Conservation (phyloP, 1,140 invertebrate genomes). For the Paracyclopina nana region DNA sequence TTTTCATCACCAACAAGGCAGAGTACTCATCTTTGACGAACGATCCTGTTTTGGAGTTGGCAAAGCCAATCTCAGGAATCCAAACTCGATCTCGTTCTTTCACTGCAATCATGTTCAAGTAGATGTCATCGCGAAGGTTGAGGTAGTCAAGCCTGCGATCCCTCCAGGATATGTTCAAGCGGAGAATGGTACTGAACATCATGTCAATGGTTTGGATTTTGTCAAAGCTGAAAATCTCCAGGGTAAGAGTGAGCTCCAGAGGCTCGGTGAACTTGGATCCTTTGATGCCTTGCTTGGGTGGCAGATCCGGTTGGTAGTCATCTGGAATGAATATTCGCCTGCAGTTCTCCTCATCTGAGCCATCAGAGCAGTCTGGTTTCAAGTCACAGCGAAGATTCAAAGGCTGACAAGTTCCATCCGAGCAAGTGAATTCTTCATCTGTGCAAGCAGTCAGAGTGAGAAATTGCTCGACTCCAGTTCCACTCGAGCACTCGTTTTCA, state of each 20-base stretch:
- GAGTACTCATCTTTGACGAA: too few relatives aligned
- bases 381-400: slow-evolving; percentile 16
- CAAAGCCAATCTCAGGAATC: not conserved
- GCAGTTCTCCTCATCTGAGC: slow-evolving; percentile 19
- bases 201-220: slow-evolving; percentile 6
- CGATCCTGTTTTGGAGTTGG: slow-evolving; percentile 5
- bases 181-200: slow-evolving; percentile 8
- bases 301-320: too few relatives aligned
- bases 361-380: slow-evolving; percentile 15
- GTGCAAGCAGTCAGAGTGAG: slow-evolving; percentile 8
- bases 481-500: not conserved
- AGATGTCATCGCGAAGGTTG: not conserved
- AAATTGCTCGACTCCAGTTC: too few relatives aligned
- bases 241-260: not conserved
- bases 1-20: too few relatives aligned
- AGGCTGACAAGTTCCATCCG: slow-evolving; percentile 17
- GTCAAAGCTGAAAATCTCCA: slow-evolving; percentile 6
- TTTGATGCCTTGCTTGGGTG: too few relatives aligned
- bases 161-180: slow-evolving; percentile 3
- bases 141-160: slow-evolving; percentile 3
- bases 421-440: slow-evolving; percentile 17
- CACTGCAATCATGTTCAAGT: not conserved
- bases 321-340: too few relatives aligned
- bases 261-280: not conserved
- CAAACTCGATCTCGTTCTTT: slow-evolving; percentile 4